phyloP scores from a whole-genome alignment of 2,888 invertebrate species.

The Ariolimax columbianus region DNA sequence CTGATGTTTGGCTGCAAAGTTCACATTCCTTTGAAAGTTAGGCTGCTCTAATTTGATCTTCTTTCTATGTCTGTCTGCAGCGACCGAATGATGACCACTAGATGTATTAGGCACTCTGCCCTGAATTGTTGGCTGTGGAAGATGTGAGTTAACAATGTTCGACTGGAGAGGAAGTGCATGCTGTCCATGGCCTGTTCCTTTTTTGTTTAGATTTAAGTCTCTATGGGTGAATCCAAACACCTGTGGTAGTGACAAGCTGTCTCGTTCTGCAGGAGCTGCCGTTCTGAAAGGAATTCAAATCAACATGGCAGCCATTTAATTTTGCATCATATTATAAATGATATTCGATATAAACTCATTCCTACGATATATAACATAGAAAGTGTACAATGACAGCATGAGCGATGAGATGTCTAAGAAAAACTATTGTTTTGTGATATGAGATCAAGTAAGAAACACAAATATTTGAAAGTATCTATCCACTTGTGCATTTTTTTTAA shows the following conservation, averaged over 20 bases:
- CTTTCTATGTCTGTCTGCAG: conserved; percentile 23
- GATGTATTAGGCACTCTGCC: not conserved
- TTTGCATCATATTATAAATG: not conserved
- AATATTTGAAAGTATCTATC: no score
- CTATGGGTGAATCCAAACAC: conserved; percentile 20
- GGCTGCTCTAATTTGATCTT: conserved; percentile 24
- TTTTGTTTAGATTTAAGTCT: conserved; percentile 38
- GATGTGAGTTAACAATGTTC: conserved; percentile 17
- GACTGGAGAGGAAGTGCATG: conserved; percentile 5
- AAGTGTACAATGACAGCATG: no score
- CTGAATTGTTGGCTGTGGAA: not conserved
- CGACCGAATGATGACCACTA: not conserved
- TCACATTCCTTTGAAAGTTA: not conserved
- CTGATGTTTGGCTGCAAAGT: conserved; percentile 12
- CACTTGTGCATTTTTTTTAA: no score
- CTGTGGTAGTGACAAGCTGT: conserved; percentile 45
- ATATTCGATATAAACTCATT: no score
- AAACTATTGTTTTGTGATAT: no score
- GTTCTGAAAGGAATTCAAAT: conserved; percentile 37
- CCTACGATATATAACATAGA: no score
- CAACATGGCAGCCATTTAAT: not conserved
- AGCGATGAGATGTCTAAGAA: no score
- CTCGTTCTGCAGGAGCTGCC: conserved; percentile 48
- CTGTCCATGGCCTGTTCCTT: conserved; percentile 24
- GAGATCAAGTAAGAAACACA: no score